Evolutionary conservation across 2,113 vertebrate species (phyloP).

Genomic region (Vimba vimba): DNA sequence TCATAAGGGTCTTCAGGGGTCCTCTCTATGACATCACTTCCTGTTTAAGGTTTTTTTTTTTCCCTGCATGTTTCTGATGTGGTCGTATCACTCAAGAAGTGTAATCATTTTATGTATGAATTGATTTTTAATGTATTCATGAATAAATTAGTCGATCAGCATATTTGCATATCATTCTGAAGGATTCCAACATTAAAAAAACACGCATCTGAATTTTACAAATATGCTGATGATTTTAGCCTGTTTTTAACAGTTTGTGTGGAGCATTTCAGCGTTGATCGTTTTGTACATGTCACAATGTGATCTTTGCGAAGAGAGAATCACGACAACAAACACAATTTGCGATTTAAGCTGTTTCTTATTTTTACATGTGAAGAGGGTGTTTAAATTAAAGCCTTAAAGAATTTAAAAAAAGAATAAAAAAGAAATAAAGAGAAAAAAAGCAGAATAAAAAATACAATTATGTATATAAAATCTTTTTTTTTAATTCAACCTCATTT

Average conservation of each 20-base stretch:
- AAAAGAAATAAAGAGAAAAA: too few relatives aligned
- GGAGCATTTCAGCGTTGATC: too few relatives aligned
- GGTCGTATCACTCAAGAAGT: neutral
- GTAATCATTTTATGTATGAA: neutral
- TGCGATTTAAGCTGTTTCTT: too few relatives aligned
- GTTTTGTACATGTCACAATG: too few relatives aligned
- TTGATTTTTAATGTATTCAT: neutral
- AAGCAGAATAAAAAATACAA: neutral
- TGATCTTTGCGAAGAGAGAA: too few relatives aligned
- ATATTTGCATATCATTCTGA: neutral
- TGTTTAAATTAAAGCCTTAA: neutral
- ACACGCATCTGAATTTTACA: too few relatives aligned
- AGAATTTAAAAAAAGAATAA: neutral
- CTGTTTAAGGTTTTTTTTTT: neutral
- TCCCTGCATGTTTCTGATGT: neutral
- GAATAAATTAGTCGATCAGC: neutral
- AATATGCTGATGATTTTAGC: too few relatives aligned
- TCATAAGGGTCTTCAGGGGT: neutral
- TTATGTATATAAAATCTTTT: neutral
- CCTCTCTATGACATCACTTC: neutral
- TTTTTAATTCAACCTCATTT: neutral
- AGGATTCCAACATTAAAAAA: too few relatives aligned
- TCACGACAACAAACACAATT: too few relatives aligned
- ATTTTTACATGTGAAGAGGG: neutral
- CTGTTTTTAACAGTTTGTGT: too few relatives aligned